These are phyloP conservation scores for Camponotus vicinus DNA, from an alignment of 1,140 invertebrate species.

Conservation along the genomic window DNA sequence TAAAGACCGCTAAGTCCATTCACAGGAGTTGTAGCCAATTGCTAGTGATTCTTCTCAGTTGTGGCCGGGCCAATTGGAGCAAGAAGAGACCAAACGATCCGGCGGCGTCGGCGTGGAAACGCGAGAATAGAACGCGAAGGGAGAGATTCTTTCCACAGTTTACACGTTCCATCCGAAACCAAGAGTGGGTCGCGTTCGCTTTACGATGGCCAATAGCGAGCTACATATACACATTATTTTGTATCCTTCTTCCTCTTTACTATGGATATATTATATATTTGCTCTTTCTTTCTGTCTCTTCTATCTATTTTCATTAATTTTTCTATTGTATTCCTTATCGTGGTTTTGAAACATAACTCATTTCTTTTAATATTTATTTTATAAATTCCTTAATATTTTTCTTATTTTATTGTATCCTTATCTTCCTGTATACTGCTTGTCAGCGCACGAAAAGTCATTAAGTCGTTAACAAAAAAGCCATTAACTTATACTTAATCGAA, in stretches of 20 bases:
- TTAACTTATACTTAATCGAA: background rate
- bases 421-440: background rate
- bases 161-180: slow-evolving; percentile 78
- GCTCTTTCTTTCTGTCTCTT: no score
- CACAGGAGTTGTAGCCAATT: background rate
- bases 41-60: slow-evolving; percentile 15
- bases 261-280: no score
- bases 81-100: slow-evolving; percentile 26
- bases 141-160: slow-evolving; percentile 67
- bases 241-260: background rate
- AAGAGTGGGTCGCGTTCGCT: slow-evolving; percentile 77
- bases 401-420: background rate
- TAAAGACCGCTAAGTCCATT: background rate
- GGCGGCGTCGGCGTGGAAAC: slow-evolving; percentile 16
- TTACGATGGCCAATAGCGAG: slow-evolving; percentile 52
- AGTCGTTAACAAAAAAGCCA: background rate
- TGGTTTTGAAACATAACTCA: no score
- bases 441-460: background rate
- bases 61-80: slow-evolving; percentile 46
- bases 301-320: no score
- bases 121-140: slow-evolving; percentile 29
- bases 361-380: background rate
- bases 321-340: no score
- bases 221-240: background rate
- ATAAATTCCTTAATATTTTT: background rate